These are phyloP conservation scores for Entosphenus tridentatus DNA, from an alignment of 2,113 vertebrate genomes.

Conservation along the genomic window DNA sequence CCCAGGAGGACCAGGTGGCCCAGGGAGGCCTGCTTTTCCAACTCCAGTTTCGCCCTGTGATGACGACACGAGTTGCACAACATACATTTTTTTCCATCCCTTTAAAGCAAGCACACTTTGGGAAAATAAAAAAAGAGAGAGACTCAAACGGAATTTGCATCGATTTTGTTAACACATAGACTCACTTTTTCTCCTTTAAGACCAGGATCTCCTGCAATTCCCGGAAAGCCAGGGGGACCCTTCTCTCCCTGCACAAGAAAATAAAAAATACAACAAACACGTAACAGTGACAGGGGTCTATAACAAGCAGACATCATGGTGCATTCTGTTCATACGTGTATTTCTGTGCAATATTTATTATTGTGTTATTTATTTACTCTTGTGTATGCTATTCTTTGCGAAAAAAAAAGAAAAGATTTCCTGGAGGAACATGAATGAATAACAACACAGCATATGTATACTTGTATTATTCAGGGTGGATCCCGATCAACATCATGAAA, in stretches of 20 bases:
- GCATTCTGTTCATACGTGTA: too few species aligned
- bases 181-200: conserved; percentile 38
- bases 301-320: too few species aligned
- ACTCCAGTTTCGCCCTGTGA: conserved; percentile 33
- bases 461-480: neutral
- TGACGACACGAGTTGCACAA: conserved; percentile 8
- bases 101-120: neutral
- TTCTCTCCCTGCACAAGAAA: conserved; percentile 24
- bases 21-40: conserved; percentile 30
- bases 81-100: neutral
- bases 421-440: too few species aligned
- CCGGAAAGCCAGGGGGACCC: conserved; percentile 27
- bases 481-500: neutral
- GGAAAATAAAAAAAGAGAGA: neutral
- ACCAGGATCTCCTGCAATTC: conserved; percentile 27
- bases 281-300: neutral
- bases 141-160: neutral
- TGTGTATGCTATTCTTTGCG: too few species aligned
- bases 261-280: neutral
- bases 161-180: neutral
- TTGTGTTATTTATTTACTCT: too few species aligned
- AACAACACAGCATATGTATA: too few species aligned
- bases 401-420: too few species aligned
- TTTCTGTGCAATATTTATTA: too few species aligned
- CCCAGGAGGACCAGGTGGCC: conserved; percentile 28